Evolutionary conservation across 1,140 invertebrate genomes (phyloP), one percentile per base, ranked within the genome.

Genomic region (Propsilocerus akamusi): DNA sequence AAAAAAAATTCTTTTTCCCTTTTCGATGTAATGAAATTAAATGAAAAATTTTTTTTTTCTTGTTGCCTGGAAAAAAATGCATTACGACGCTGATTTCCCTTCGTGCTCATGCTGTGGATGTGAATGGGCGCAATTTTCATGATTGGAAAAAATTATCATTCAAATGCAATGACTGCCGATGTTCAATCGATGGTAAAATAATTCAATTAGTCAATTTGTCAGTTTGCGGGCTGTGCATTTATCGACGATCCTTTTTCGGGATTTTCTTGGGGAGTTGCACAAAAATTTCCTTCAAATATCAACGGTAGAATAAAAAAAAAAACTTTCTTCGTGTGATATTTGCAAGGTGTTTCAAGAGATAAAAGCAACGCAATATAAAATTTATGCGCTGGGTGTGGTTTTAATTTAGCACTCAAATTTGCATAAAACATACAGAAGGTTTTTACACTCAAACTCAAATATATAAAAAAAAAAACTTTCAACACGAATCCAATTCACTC

Each of bases 21-120:
- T n/a, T n/a, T n/a, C n/a, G n/a, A n/a, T n/a, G 17, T 17, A 41
- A 41, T 41, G 14, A 47, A 25, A 47, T 47, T 47, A 47, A 47
- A 47, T 47, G n/a, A 47, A 47, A 47, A 20, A 41, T 41, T 41
- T 20, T 41, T 41, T 30, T 30, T 30, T 0, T 5, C 34, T n/a
- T n/a, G n/a, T n/a, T n/a, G n/a, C n/a, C n/a, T n/a, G n/a, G n/a
- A n/a, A n/a, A n/a, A n/a, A n/a, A n/a, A n/a, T n/a, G n/a, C n/a
- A 30, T 30, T 30, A 7, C 28, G 2, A 30, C 10, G 10, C 2
- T 11, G n/a, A 30, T 30, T 30, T 3, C n/a, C n/a, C 10, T 30
- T 30, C 28, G n/a, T n/a, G n/a, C n/a, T n/a, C n/a, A n/a, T n/a
- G n/a, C n/a, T n/a, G n/a, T 30, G 10, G 28, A 30, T 2, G 6